Percentiles rank a stretch among this genome's conserved stretches.
These are phyloP conservation scores for Canis aureus DNA, from an alignment of 2,113 vertebrate genomes.

Conservation along the genomic window DNA sequence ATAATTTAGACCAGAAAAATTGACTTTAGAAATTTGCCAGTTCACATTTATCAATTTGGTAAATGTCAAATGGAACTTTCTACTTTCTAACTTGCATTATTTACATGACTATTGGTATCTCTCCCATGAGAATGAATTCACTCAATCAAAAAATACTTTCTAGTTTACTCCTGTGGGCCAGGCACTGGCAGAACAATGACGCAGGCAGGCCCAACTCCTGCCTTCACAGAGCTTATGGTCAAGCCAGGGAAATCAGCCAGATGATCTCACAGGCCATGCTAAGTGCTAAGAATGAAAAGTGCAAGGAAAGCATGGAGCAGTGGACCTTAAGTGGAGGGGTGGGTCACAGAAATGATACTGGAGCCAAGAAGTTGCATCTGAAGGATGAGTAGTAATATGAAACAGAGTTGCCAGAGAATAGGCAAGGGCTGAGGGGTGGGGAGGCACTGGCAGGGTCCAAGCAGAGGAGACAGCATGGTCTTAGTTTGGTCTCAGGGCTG, in stretches of 20 bases:
- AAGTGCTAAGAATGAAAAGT: background rate
- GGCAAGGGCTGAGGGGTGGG: rapidly evolving
- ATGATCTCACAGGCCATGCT: background rate
- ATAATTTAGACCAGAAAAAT: constrained; percentile 62
- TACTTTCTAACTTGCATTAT: background rate
- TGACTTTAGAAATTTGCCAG: constrained; percentile 55
- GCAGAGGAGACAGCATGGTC: background rate
- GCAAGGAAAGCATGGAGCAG: background rate
- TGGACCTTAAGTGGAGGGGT: background rate
- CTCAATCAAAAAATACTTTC: background rate
- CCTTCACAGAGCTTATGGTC: background rate
- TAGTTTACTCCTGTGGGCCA: background rate
- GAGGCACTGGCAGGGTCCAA: background rate
- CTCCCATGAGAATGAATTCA: background rate
- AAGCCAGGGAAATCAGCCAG: background rate
- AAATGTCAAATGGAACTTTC: constrained; percentile 15
- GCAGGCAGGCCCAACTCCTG: background rate
- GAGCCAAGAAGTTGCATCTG: background rate
- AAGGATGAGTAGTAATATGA: background rate
- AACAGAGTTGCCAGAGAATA: too few species aligned
- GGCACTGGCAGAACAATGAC: background rate
- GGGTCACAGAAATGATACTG: background rate
- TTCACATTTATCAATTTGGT: constrained; percentile 25
- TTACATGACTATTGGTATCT: background rate
- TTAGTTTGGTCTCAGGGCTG: background rate